Conservation (phyloP, 2,888 invertebrate species). For the Dryadula phaetusa region DNA sequence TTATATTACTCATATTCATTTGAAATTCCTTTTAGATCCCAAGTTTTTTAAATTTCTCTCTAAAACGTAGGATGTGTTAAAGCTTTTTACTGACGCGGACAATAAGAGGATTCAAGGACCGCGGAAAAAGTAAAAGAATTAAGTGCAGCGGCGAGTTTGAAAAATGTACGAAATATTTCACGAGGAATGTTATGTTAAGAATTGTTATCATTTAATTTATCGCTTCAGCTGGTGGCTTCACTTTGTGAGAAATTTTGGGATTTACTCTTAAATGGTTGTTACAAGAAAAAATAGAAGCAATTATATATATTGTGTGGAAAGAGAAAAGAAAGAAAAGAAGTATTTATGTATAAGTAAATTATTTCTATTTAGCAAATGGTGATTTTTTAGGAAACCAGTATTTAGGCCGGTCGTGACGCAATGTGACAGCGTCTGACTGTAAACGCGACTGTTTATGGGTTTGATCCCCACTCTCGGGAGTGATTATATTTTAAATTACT, state of each 20-base stretch:
- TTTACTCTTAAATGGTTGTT: not conserved
- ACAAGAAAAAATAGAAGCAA: not conserved
- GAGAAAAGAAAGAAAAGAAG: too few species aligned
- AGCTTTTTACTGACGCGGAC: constrained; percentile 27
- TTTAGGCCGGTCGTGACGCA: too few species aligned
- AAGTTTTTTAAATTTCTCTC: constrained; percentile 13
- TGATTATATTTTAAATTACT: too few species aligned
- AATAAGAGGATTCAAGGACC: constrained; percentile 19
- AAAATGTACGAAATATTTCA: constrained; percentile 24
- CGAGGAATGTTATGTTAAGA: constrained; percentile 20
- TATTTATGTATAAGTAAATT: too few species aligned
- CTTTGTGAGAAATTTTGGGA: constrained; percentile 1
- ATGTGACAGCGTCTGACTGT: too few species aligned
- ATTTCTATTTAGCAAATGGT: too few species aligned
- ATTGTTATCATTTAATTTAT: constrained; percentile 25
- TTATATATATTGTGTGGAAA: too few species aligned
- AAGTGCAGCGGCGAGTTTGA: constrained; percentile 27
- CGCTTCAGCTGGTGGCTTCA: not conserved
- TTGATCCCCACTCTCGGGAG: too few species aligned
- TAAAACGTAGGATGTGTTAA: constrained; percentile 12
- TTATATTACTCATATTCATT: too few species aligned
- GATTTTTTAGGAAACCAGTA: too few species aligned
- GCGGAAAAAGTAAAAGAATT: constrained; percentile 22
- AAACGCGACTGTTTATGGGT: too few species aligned
- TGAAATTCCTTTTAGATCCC: not conserved